Evolutionary conservation across 2,113 vertebrate species (phyloP).

Genomic region (Prunella himalayana): DNA sequence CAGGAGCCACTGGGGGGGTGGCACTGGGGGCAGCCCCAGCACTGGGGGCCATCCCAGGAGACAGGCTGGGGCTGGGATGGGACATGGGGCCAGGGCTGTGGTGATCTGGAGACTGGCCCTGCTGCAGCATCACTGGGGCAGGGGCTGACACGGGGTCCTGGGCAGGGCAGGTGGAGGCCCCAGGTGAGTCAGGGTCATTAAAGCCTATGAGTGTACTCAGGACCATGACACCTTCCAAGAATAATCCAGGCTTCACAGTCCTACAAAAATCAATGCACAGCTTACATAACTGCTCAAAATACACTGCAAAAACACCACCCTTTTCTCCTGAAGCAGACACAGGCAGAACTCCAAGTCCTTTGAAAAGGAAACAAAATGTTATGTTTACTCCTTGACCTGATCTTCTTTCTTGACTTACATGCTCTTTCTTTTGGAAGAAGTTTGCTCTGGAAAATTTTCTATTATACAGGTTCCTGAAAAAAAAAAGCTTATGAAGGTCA

Average conservation of each 20-base stretch:
- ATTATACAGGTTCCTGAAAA: background rate
- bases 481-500: background rate
- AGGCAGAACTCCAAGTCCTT: background rate
- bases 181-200: background rate
- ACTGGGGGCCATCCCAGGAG: background rate
- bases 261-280: background rate
- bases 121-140: fast-evolving
- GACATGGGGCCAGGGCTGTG: background rate
- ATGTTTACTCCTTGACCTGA: background rate
- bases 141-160: background rate
- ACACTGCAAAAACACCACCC: background rate
- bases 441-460: background rate
- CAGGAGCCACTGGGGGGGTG: background rate
- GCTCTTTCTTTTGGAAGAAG: background rate
- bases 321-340: background rate
- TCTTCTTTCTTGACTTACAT: background rate
- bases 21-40: background rate
- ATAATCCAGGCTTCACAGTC: background rate
- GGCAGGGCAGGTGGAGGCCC: background rate
- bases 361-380: background rate
- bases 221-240: background rate
- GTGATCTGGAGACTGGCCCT: background rate
- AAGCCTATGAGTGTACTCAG: background rate
- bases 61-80: background rate
- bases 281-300: background rate